Evolutionary conservation across 2,113 vertebrate species (phyloP).

Genomic region (Ictalurus punctatus): DNA sequence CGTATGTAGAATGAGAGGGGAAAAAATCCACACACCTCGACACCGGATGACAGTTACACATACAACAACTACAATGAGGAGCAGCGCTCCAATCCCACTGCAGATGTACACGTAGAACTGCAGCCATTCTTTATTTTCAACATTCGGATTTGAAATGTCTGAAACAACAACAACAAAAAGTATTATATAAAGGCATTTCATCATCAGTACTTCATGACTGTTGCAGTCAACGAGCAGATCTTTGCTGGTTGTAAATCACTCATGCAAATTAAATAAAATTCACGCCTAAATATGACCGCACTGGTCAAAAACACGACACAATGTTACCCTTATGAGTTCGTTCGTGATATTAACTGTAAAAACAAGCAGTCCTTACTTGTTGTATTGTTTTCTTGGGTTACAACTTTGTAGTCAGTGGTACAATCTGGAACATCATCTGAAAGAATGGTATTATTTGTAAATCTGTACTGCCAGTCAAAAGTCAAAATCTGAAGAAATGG

Average conservation of each 20-base stretch:
- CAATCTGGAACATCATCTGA: neutral
- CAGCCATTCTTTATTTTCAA: rapidly evolving
- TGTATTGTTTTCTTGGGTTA: neutral
- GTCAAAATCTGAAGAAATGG: neutral
- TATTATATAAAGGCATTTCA: neutral
- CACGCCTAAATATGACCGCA: neutral
- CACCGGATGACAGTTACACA: constrained; percentile 51
- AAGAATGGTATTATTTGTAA: neutral
- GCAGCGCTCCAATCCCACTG: constrained; percentile 53
- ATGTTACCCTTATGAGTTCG: neutral
- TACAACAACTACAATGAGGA: constrained; percentile 57
- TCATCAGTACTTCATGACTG: neutral
- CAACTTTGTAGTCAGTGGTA: neutral
- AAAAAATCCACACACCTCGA: constrained; percentile 36
- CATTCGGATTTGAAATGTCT: rapidly evolving
- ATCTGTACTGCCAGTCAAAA: neutral
- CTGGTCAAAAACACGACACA: neutral
- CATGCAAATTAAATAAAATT: neutral
- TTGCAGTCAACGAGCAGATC: neutral
- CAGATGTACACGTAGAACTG: constrained; percentile 55
- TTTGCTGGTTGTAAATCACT: neutral
- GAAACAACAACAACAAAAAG: neutral
- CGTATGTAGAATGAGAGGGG: neutral
- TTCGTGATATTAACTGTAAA: neutral
- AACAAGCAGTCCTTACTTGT: constrained; percentile 39